These are phyloP conservation scores for Pituophis catenifer DNA, from an alignment of 2,113 vertebrate genomes.

Conservation along the genomic window DNA sequence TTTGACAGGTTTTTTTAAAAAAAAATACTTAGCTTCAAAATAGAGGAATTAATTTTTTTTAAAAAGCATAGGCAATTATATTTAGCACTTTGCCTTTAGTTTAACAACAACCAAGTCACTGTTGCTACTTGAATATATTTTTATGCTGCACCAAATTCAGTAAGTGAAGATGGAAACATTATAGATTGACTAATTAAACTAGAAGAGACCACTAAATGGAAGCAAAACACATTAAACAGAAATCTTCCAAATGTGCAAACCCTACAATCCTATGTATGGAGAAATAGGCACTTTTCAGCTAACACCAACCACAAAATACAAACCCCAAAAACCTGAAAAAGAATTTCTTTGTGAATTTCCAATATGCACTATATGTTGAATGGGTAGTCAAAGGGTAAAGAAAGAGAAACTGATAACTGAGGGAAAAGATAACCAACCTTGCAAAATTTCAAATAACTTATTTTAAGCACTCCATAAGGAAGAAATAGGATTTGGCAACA, in stretches of 20 bases:
- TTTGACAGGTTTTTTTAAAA: slow-evolving; percentile 30
- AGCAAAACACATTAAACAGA: neutral
- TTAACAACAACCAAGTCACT: neutral
- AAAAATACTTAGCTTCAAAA: slow-evolving; percentile 25
- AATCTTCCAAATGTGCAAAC: neutral
- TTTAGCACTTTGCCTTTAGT: neutral
- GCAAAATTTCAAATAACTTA: neutral
- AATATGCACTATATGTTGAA: neutral
- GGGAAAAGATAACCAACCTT: neutral
- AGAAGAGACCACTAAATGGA: neutral
- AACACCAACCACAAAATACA: neutral
- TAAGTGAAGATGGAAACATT: neutral
- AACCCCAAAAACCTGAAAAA: neutral
- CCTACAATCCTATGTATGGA: neutral
- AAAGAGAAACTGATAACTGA: neutral
- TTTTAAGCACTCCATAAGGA: neutral
- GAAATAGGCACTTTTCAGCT: neutral
- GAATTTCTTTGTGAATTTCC: neutral
- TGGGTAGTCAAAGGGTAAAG: neutral
- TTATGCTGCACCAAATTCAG: neutral
- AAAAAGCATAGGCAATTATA: slow-evolving; percentile 38
- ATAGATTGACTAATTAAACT: neutral
- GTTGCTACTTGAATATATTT: neutral
- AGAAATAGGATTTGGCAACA: neutral
- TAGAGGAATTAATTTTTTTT: slow-evolving; percentile 22